Conservation (phyloP, 2,888 invertebrate genomes). For the Anoplius nigerrimus region DNA sequence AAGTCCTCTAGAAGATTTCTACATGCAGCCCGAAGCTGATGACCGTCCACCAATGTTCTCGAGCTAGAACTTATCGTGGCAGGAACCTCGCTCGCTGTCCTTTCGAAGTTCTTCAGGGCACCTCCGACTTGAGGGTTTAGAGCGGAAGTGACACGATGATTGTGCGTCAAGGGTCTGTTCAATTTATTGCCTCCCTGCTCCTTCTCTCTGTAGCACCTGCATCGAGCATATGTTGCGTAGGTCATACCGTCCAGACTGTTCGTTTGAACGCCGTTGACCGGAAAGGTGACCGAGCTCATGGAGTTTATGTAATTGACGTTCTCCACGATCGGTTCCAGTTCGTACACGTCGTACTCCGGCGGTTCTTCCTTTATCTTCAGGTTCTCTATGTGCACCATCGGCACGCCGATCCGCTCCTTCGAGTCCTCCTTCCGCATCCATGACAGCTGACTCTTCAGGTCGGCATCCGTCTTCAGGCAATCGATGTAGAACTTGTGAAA, state of each 20-base stretch:
- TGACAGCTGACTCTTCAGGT: conserved; percentile 68
- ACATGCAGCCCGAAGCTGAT: neutral
- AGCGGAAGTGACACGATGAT: neutral
- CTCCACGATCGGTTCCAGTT: conserved; percentile 43
- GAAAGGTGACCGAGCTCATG: conserved; percentile 39
- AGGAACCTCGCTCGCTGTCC: neutral
- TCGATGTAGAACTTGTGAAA: conserved; percentile 69
- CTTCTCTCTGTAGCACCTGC: conserved; percentile 51
- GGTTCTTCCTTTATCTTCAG: conserved; percentile 67
- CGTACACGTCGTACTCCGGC: conserved; percentile 54
- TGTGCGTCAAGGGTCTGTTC: neutral
- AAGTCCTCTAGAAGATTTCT: neutral
- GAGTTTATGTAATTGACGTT: conserved; percentile 49
- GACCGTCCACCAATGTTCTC: neutral
- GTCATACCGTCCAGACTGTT: conserved; percentile 28
- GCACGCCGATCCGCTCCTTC: conserved; percentile 52
- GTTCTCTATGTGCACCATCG: conserved; percentile 70
- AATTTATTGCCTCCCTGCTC: neutral
- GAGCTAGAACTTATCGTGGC: neutral
- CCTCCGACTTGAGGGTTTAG: no score
- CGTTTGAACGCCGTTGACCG: conserved; percentile 24
- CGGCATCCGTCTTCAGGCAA: conserved; percentile 65
- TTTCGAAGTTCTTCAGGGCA: no score
- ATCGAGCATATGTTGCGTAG: conserved; percentile 49
- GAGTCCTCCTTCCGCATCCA: conserved; percentile 67